Conservation (phyloP, 1,140 invertebrate species). For the Caenorhabditis remanei region DNA sequence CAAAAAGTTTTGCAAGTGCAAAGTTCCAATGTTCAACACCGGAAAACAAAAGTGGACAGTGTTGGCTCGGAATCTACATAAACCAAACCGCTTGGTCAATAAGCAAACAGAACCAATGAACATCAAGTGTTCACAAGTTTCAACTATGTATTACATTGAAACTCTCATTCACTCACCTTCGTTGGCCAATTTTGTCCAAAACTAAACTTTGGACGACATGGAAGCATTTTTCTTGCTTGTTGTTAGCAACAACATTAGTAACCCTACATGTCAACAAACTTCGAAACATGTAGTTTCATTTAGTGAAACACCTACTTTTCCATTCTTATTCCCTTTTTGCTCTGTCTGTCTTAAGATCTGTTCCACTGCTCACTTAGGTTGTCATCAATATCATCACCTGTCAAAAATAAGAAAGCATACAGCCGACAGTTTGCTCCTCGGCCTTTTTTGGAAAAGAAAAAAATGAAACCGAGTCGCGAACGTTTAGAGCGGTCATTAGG, state of each 20-base stretch:
- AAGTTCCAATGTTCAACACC: not conserved
- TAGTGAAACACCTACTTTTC: too few species aligned
- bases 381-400: slow-evolving; percentile 29
- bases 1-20: not conserved
- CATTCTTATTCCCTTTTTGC: not conserved
- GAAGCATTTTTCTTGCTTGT: too few species aligned
- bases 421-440: slow-evolving; percentile 13
- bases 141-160: not conserved
- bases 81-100: not conserved
- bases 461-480: slow-evolving; percentile 28
- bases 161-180: not conserved
- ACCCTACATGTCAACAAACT: too few species aligned
- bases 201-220: too few species aligned
- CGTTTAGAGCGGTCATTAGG: slow-evolving; percentile 38
- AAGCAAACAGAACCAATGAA: slow-evolving; percentile 6
- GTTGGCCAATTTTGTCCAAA: too few species aligned
- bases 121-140: not conserved
- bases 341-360: not conserved
- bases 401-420: slow-evolving; percentile 52
- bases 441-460: not conserved
- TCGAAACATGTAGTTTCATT: too few species aligned
- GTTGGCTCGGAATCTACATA: not conserved
- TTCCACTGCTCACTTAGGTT: slow-evolving; percentile 12
- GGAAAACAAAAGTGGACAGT: not conserved
- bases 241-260: too few species aligned